Conservation (phyloP, 2,797 vertebrate species). For the Rhinichthys osculus region DNA sequence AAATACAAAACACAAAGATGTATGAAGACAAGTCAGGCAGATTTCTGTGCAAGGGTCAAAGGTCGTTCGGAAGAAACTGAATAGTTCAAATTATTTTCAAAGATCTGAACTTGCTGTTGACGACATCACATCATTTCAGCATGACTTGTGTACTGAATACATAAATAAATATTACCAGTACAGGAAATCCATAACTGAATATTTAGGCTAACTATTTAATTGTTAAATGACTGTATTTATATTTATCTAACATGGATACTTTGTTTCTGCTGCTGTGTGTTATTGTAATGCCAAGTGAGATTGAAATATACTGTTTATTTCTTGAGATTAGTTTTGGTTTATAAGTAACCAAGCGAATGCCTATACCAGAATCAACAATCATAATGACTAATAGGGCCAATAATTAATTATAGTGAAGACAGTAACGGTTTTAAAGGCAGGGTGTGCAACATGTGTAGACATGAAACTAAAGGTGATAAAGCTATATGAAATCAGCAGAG, state of each 20-base stretch:
- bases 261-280: not conserved
- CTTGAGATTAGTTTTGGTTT: not conserved
- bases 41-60: constrained; percentile 6
- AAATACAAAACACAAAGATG: not conserved
- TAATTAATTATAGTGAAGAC: constrained; percentile 32
- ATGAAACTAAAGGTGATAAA: constrained; percentile 26
- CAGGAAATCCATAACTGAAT: not conserved
- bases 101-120: not conserved
- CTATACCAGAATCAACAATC: constrained; percentile 16
- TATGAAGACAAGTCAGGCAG: not conserved
- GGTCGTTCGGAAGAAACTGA: not conserved
- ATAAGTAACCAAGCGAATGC: constrained; percentile 5
- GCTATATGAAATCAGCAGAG: constrained; percentile 29
- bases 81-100: not conserved
- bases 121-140: not conserved
- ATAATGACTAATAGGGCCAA: constrained; percentile 38
- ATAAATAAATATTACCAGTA: not conserved
- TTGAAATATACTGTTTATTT: not conserved
- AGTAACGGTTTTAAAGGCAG: constrained; percentile 24
- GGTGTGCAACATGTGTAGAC: constrained; percentile 23
- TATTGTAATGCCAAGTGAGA: not conserved
- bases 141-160: not conserved
- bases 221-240: not conserved
- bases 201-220: not conserved
- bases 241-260: not conserved